Evolutionary conservation across 2,113 vertebrate genomes (phyloP), one percentile per base, ranked within the genome.

Genomic region (Shinisaurus crocodilurus): DNA sequence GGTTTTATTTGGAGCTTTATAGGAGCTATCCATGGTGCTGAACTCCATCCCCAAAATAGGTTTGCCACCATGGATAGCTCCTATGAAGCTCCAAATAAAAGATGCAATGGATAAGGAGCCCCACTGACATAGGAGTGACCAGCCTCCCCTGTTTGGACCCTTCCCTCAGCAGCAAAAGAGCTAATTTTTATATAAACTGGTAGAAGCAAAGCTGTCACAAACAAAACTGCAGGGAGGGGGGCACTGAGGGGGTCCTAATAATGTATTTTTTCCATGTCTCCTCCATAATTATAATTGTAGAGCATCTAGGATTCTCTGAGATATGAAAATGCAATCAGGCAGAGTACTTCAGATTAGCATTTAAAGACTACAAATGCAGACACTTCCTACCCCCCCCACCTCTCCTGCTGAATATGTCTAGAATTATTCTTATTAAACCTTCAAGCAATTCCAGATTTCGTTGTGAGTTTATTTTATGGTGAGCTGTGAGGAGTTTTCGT

Each of bases 241-340:
- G 45, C 45, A 81, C 27, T 93, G 87, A 92, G 77, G 79, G 48
- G 48, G 81, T 63, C n/a, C 67, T 92, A 83, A 43, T 80, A 45
- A 32, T 85, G 16, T 77, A 75, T 89, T 93, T 79, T 88, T 81
- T 90, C 75, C 0, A 0, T 37, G 60, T 70, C 5, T 90, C n/a
- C 57, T 95, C 69, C 60, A 88, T 90, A 95, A 93, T 90, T 83
- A 93, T 91, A 94, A 94, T 91, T 12, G 85, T 43, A 90, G 89
- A 54, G 0, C 79, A 69, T 91, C 6, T 40, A 86, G 2, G 82
- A 94, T 89, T 92, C 94, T 96, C 86, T 91, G 90, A 93, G 75
- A 85, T 40, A 37, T 89, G 89, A 95, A 94, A 94, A 90, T 92
- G 9, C 63, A 93, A 48, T 32, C 85, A 94, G 57, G 65, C 72